Evolutionary conservation across 2,797 vertebrate genomes (phyloP).

Genomic region (Tympanoctomys barrerae): DNA sequence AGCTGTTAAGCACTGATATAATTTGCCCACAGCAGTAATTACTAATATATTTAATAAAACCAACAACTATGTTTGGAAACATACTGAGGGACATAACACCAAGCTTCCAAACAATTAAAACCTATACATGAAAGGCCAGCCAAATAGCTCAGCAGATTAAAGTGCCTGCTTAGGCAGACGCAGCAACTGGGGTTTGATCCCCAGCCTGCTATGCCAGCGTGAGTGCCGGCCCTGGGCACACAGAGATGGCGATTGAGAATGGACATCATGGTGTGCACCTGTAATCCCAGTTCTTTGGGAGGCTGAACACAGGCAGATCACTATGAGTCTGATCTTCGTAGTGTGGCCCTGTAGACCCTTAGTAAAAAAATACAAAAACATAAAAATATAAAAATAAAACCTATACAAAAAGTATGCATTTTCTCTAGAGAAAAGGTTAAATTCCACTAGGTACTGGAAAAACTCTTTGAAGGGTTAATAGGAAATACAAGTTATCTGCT

Average conservation of each 20-base stretch:
- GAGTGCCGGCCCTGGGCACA: too few species aligned
- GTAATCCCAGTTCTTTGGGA: too few species aligned
- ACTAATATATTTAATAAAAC: slow-evolving; percentile 30
- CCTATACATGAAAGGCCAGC: not conserved
- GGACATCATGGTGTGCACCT: too few species aligned
- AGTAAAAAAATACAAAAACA: too few species aligned
- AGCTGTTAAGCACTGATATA: not conserved
- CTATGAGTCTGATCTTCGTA: too few species aligned
- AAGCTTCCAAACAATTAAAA: slow-evolving; percentile 29
- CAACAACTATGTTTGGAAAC: slow-evolving; percentile 42
- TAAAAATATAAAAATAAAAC: not conserved
- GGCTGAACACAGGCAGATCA: too few species aligned
- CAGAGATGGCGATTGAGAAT: too few species aligned
- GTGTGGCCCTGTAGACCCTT: too few species aligned
- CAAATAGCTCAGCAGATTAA: too few species aligned
- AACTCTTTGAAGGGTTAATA: not conserved
- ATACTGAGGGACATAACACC: not conserved
- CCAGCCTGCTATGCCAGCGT: too few species aligned
- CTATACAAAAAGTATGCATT: not conserved
- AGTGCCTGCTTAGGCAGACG: too few species aligned
- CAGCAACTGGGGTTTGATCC: too few species aligned
- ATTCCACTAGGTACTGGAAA: not conserved
- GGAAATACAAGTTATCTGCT: not conserved
- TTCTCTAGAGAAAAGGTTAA: not conserved
- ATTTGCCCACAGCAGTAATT: not conserved